Conservation (phyloP, 2,888 invertebrate species). For the Thera britannica region DNA sequence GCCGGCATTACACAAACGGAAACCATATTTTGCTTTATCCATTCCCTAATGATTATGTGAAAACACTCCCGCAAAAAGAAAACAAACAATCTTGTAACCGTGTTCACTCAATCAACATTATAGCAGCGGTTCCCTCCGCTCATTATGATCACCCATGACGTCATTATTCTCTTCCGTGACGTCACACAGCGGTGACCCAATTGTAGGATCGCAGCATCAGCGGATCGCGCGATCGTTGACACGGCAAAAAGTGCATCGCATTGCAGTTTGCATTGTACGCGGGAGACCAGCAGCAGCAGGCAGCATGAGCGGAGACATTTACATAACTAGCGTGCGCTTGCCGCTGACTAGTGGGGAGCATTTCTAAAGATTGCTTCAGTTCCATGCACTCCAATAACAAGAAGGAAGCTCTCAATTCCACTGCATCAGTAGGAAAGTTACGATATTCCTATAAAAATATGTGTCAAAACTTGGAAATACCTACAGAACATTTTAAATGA, state of each 20-base stretch:
- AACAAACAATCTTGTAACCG: slow-evolving; percentile 9
- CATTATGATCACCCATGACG: slow-evolving; percentile 24
- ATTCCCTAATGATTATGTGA: not conserved
- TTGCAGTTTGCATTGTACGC: slow-evolving; percentile 11
- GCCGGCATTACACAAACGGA: not conserved
- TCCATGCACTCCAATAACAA: not conserved
- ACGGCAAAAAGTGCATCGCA: slow-evolving; percentile 19
- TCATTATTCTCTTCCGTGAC: slow-evolving; percentile 27
- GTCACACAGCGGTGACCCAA: slow-evolving; percentile 28
- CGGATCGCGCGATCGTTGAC: slow-evolving; percentile 13
- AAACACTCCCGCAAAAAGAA: not conserved
- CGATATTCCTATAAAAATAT: not conserved
- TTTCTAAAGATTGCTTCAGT: not conserved
- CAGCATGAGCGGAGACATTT: not conserved
- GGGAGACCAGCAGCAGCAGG: not conserved
- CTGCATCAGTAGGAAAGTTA: not conserved
- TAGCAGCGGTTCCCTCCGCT: slow-evolving; percentile 4
- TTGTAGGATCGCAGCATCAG: slow-evolving; percentile 19
- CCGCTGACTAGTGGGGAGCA: not conserved
- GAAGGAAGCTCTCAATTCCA: not conserved
- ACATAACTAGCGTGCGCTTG: slow-evolving; percentile 1
- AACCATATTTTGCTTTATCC: not conserved
- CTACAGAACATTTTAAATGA: no score
- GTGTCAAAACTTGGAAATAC: no score
- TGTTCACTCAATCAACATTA: slow-evolving; percentile 2